Percentiles rank a stretch among this genome's conserved stretches.
These are phyloP conservation scores for Toxonevra muliebris DNA, from an alignment of 2,888 invertebrate genomes.

Conservation along the genomic window DNA sequence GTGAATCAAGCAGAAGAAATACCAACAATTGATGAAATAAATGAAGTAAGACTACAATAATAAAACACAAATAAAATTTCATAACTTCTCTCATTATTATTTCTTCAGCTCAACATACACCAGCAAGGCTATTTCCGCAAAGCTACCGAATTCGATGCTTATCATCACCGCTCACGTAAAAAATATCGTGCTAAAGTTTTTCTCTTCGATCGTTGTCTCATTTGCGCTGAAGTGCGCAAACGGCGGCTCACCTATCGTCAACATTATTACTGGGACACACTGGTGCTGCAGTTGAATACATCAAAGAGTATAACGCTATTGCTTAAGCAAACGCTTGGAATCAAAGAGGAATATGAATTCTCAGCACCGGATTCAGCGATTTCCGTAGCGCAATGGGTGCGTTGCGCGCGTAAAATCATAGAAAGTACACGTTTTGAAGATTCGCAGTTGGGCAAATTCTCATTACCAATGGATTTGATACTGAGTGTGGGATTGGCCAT, in stretches of 20 bases:
- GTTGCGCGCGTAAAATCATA: constrained; percentile 53
- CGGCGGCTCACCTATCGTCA: constrained; percentile 59
- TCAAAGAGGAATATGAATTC: constrained; percentile 55
- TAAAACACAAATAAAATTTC: not conserved
- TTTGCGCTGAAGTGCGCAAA: constrained; percentile 62
- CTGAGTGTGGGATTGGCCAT: constrained; percentile 52
- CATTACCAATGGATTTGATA: constrained; percentile 59
- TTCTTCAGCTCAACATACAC: constrained; percentile 54
- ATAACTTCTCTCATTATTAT: not conserved
- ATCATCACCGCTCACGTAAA: constrained; percentile 58
- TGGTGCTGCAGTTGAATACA: constrained; percentile 57
- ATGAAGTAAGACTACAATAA: constrained; percentile 57
- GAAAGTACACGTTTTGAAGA: constrained; percentile 52
- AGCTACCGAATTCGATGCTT: constrained; percentile 60
- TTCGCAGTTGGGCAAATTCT: constrained; percentile 49
- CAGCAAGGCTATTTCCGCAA: constrained; percentile 59
- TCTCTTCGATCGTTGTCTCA: constrained; percentile 60
- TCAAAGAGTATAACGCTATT: constrained; percentile 55
- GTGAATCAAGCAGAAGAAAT: constrained; percentile 64
- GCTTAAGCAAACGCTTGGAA: constrained; percentile 34
- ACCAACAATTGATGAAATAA: constrained; percentile 59
- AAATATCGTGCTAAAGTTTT: constrained; percentile 61
- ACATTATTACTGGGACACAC: constrained; percentile 56
- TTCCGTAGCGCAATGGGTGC: constrained; percentile 57
- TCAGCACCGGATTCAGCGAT: constrained; percentile 53